phyloP scores from a whole-genome alignment of 2,113 vertebrate genomes.

The Himantopus leucocephalus region DNA sequence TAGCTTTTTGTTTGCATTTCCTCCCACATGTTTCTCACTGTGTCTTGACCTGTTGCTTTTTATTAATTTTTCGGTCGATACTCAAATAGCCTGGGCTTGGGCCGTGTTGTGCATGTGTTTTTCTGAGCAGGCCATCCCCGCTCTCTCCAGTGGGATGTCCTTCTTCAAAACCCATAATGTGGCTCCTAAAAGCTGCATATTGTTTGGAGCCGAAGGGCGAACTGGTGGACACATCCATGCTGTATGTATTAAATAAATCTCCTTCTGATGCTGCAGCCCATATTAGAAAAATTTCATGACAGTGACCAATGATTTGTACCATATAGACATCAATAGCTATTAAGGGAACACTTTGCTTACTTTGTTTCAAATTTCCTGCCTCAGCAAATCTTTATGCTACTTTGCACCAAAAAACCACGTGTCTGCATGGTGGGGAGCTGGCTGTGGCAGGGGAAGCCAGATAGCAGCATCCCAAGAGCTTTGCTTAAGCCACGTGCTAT shows the following conservation, averaged over 20 bases:
- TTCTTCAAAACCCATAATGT: neutral
- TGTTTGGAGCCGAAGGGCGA: neutral
- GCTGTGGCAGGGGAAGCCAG: neutral
- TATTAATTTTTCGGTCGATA: neutral
- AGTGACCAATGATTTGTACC: neutral
- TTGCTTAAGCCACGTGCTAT: neutral
- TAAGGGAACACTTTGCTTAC: neutral
- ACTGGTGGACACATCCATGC: neutral
- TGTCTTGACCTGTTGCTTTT: neutral
- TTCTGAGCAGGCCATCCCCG: neutral
- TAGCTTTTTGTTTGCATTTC: conserved; percentile 21
- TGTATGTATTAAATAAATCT: neutral
- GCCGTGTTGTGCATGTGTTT: neutral
- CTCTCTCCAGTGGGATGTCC: neutral
- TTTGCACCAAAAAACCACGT: neutral
- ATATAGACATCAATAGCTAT: neutral
- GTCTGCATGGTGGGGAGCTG: rapidly evolving
- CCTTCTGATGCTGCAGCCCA: neutral
- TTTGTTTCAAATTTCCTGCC: neutral
- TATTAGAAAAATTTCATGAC: neutral
- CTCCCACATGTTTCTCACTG: neutral
- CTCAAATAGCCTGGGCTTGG: neutral
- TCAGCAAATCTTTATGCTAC: neutral
- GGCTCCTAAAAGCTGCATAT: neutral
- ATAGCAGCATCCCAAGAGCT: neutral